Conservation (phyloP, 53 echinoderm and acorn worm genomes). For the Antedon mediterranea region DNA sequence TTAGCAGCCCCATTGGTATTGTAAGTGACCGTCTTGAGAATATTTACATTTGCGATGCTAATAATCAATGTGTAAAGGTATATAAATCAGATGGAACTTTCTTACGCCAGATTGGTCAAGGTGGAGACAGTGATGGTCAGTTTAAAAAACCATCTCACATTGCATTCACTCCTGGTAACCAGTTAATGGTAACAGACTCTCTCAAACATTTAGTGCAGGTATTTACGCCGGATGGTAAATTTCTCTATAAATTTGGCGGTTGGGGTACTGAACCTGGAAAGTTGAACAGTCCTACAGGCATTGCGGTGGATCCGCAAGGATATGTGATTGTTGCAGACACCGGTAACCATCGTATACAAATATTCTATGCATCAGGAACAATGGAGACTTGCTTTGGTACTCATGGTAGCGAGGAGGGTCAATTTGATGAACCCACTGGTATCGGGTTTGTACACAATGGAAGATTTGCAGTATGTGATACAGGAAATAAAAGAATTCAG, state of each 20-base stretch:
- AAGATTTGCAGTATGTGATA: conserved; percentile 63
- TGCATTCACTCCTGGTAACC: conserved; percentile 54
- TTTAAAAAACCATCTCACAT: conserved; percentile 65
- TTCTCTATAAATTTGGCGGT: conserved; percentile 71
- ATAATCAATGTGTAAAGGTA: conserved; percentile 76
- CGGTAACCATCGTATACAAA: conserved; percentile 86
- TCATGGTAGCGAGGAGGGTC: conserved; percentile 59
- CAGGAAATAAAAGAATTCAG: conserved; percentile 77
- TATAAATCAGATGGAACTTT: conserved; percentile 46
- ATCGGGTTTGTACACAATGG: conserved; percentile 56
- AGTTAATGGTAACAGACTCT: conserved; percentile 70
- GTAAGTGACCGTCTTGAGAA: conserved; percentile 54
- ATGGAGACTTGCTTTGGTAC: conserved; percentile 51
- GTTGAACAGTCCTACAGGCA: conserved; percentile 83
- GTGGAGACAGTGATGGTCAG: conserved; percentile 50
- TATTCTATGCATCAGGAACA: conserved; percentile 85
- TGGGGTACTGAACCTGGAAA: conserved; percentile 91
- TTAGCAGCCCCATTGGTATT: conserved; percentile 65
- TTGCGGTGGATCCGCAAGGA: conserved; percentile 56
- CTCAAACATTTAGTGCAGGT: conserved; percentile 85
- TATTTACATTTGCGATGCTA: conserved; percentile 82
- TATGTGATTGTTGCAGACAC: conserved; percentile 79
- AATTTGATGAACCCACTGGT: conserved; percentile 85
- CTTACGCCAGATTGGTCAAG: conserved; percentile 62
- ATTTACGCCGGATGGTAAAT: conserved; percentile 73